Evolutionary conservation across 2,113 vertebrate species (phyloP), one percentile per base, ranked within the genome.

Genomic region (Spea bombifrons): DNA sequence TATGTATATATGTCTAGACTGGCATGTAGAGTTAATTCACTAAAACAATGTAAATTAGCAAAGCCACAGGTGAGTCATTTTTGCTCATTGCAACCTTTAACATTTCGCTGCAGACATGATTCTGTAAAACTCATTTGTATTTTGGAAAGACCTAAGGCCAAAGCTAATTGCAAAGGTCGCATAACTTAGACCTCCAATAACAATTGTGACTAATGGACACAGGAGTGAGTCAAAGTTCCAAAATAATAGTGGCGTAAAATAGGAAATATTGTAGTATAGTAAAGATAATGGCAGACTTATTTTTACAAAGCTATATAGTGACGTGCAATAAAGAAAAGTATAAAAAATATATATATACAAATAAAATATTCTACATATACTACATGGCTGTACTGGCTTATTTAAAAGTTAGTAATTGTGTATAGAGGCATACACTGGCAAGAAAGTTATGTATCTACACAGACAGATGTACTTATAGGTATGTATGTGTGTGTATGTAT

Each of bases 141-240:
- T 71, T 71, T 30, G 43, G 7, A 71, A 53, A 30, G 17, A 48
- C 49, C 55, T 12, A 9, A 59, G 15, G 10, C 55, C 5, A 13
- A 9, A 59, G 15, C 9, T 13, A 59, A 59, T 16, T 71, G 49
- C 49, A 71, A 44, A 53, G 69, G 49, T 71, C 16, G 43, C n/a
- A 64, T 64, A 8, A 71, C 69, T 71, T 50, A 43, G 16, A 71
- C n/a, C n/a, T 53, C 52, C n/a, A 71, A 53, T 7, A 70, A 50
- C 49, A 71, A 30, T n/a, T 49, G 49, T 71, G 69, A 71, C 69
- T 71, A 71, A 71, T 70, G 48, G 16, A 8, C 12, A 49, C 16
- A 12, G 49, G 53, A 49, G 47, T 70, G 67, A 70, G 7, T 30
- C 50, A 47, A 13, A 17, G 46, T 17, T 49, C 10, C 16, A 50